Percentiles rank a stretch among this genome's conserved stretches.
Conservation (phyloP, 2,113 vertebrate genomes). For the Crotalus tigris region DNA sequence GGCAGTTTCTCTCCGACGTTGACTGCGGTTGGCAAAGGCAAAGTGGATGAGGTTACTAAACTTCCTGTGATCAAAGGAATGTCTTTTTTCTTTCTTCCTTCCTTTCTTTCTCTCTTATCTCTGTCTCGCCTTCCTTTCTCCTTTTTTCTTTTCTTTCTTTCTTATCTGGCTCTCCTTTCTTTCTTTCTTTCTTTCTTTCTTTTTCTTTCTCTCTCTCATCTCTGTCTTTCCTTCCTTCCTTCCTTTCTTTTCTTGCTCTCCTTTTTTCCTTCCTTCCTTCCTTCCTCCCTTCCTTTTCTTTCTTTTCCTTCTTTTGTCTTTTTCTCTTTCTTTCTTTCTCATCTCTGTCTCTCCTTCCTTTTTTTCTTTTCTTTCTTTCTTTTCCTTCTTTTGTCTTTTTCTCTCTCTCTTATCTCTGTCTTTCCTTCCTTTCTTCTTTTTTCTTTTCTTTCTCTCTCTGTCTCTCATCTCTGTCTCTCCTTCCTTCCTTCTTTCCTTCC, state of each 20-base stretch:
- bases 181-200: neutral
- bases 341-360: neutral
- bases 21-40: neutral
- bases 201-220: too few species aligned
- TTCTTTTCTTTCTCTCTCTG: too few species aligned
- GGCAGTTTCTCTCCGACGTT: neutral
- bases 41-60: neutral
- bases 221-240: neutral
- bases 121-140: too few species aligned
- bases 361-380: neutral
- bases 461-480: neutral
- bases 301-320: too few species aligned
- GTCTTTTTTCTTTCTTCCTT: neutral
- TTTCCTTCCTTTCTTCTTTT: too few species aligned
- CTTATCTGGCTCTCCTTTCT: too few species aligned
- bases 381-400: neutral
- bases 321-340: neutral
- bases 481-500: too few species aligned
- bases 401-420: neutral
- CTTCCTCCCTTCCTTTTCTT: neutral
- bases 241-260: too few species aligned
- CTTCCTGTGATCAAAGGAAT: conserved; percentile 3
- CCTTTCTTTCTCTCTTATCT: too few species aligned
- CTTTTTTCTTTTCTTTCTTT: too few species aligned
- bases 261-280: too few species aligned